These are phyloP conservation scores for Brachionus angularis DNA, from an alignment of 1,140 invertebrate species.

Conservation along the genomic window DNA sequence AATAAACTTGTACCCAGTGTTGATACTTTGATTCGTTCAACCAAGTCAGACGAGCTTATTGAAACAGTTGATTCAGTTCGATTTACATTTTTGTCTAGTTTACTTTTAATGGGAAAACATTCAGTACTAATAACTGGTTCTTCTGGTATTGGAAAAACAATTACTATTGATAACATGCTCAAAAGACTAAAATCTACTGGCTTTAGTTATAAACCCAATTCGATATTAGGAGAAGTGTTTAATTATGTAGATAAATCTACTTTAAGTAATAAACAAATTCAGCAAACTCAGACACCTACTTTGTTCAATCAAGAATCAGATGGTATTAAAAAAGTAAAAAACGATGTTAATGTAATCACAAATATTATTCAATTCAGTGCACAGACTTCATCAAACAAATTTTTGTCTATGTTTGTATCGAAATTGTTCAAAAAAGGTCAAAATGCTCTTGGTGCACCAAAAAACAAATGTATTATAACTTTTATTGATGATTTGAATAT, in stretches of 20 bases:
- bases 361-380: constrained; percentile 40
- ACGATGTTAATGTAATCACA: constrained; percentile 11
- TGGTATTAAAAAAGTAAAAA: neutral
- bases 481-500: constrained; percentile 86
- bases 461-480: constrained; percentile 71
- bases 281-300: neutral
- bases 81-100: constrained; percentile 54
- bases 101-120: constrained; percentile 53
- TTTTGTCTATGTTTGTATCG: constrained; percentile 70
- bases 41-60: constrained; percentile 49
- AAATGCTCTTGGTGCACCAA: constrained; percentile 69
- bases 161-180: constrained; percentile 54
- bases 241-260: constrained; percentile 25
- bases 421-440: constrained; percentile 76
- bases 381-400: constrained; percentile 68
- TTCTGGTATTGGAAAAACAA: constrained; percentile 57
- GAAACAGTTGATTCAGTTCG: constrained; percentile 56
- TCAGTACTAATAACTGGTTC: constrained; percentile 57
- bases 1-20: constrained; percentile 54
- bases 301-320: constrained; percentile 27
- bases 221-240: constrained; percentile 39
- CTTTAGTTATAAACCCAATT: constrained; percentile 11
- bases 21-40: constrained; percentile 37
- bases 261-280: neutral
- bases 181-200: constrained; percentile 45